Conservation (phyloP, 2,113 vertebrate genomes). For the Daubentonia madagascariensis region DNA sequence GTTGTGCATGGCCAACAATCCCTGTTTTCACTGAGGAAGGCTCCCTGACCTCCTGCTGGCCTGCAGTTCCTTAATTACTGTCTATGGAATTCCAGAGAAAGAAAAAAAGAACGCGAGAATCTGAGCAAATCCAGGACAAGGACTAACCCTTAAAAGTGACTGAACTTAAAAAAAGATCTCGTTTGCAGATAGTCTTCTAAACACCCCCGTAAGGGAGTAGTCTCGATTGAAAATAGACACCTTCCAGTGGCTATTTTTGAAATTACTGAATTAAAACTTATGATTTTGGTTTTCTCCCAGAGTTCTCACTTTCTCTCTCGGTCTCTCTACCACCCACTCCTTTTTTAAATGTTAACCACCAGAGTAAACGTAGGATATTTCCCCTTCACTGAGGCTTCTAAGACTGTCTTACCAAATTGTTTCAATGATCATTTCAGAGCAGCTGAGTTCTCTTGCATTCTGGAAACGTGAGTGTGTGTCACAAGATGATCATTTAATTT, state of each 20-base stretch:
- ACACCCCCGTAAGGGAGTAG: conserved; percentile 54
- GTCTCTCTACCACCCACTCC: not conserved
- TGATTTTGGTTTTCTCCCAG: conserved; percentile 44
- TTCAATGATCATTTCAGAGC: not conserved
- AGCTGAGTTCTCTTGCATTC: not conserved
- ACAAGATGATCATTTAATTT: not conserved
- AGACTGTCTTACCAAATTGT: not conserved
- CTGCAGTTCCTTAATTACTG: conserved; percentile 93
- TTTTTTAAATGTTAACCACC: conserved; percentile 38
- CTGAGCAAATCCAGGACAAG: conserved; percentile 79
- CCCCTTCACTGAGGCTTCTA: not conserved
- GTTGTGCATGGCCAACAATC: conserved; percentile 96
- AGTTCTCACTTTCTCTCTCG: conserved; percentile 8
- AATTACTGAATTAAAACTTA: conserved; percentile 61
- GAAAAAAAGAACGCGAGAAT: conserved; percentile 81
- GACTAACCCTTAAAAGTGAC: conserved; percentile 76
- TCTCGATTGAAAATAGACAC: conserved; percentile 77
- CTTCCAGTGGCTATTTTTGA: conserved; percentile 73
- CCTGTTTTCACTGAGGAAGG: conserved; percentile 90
- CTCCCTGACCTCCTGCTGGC: conserved; percentile 93
- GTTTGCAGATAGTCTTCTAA: conserved; percentile 34
- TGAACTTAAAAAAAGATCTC: conserved; percentile 73
- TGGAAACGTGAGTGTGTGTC: not conserved
- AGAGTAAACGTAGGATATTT: not conserved
- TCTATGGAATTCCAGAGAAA: conserved; percentile 92